These are phyloP conservation scores for Delichon dasypus DNA, from an alignment of 2,797 vertebrate genomes.

Conservation along the genomic window DNA sequence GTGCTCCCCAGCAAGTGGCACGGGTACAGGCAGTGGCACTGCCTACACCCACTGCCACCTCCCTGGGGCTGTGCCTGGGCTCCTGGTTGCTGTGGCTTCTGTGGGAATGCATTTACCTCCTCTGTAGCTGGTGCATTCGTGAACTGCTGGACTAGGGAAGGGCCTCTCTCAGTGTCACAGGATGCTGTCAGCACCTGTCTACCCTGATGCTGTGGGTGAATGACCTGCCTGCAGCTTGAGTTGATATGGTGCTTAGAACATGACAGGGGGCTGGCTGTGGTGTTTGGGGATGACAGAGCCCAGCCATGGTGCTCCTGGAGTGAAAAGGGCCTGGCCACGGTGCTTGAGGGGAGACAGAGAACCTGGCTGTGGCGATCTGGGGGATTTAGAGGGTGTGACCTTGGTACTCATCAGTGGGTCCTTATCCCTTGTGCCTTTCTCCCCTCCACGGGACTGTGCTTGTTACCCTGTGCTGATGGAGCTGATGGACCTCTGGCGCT, in stretches of 20 bases:
- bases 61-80: slow-evolving; percentile 74
- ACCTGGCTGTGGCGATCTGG: not conserved
- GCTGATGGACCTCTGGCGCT: not conserved
- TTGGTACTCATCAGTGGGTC: not conserved
- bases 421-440: not conserved
- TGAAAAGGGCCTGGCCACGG: not conserved
- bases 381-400: not conserved
- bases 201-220: not conserved
- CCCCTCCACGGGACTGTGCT: not conserved
- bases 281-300: not conserved
- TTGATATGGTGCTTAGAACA: accelerated
- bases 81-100: slow-evolving; percentile 79
- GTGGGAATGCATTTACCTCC: slow-evolving; percentile 84
- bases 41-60: slow-evolving; percentile 72
- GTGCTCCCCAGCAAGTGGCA: slow-evolving; percentile 45
- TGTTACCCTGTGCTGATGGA: not conserved
- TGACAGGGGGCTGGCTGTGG: not conserved
- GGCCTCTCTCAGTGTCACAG: accelerated
- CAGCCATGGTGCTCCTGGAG: not conserved
- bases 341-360: not conserved
- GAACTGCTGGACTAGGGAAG: slow-evolving; percentile 84
- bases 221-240: not conserved
- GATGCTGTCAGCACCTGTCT: not conserved
- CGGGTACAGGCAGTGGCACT: slow-evolving; percentile 65
- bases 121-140: slow-evolving; percentile 93